Conservation (phyloP, 2,797 vertebrate genomes). For the Sebastes minor region DNA sequence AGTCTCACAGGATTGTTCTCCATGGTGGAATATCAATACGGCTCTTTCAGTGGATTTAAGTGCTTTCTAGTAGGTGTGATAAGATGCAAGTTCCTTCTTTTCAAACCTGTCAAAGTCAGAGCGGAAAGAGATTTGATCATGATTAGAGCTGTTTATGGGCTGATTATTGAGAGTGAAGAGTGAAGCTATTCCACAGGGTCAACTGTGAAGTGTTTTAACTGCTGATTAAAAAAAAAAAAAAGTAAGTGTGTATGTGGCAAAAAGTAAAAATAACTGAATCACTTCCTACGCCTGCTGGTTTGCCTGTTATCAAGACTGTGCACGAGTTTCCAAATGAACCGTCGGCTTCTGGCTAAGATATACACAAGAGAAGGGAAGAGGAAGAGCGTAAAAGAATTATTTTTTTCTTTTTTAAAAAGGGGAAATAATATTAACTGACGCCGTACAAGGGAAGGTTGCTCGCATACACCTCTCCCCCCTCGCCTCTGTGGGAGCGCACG, state of each 20-base stretch:
- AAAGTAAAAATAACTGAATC: conserved; percentile 74
- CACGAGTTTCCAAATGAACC: conserved; percentile 66
- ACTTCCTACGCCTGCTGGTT: conserved; percentile 71
- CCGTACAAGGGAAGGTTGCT: conserved; percentile 23
- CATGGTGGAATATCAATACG: conserved; percentile 70
- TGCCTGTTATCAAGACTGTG: conserved; percentile 71
- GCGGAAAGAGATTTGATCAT: conserved; percentile 68
- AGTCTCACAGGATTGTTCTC: conserved; percentile 72
- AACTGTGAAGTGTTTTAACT: conserved; percentile 57
- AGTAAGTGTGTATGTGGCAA: conserved; percentile 25
- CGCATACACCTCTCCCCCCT: background rate
- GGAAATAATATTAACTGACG: conserved; percentile 53
- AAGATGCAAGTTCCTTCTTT: conserved; percentile 63
- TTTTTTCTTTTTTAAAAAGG: conserved; percentile 6
- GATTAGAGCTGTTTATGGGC: conserved; percentile 64
- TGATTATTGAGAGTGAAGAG: conserved; percentile 57
- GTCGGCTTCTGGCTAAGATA: conserved; percentile 59
- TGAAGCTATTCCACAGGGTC: conserved; percentile 60
- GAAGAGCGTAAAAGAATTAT: conserved; percentile 30
- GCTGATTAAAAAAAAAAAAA: conserved; percentile 5
- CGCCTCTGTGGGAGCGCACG: background rate
- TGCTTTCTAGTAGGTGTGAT: conserved; percentile 67
- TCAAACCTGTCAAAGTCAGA: conserved; percentile 71
- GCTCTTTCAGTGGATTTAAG: conserved; percentile 66
- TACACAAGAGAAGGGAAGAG: conserved; percentile 42